phyloP scores from a whole-genome alignment of 2,113 vertebrate species.

The Lepus europaeus region DNA sequence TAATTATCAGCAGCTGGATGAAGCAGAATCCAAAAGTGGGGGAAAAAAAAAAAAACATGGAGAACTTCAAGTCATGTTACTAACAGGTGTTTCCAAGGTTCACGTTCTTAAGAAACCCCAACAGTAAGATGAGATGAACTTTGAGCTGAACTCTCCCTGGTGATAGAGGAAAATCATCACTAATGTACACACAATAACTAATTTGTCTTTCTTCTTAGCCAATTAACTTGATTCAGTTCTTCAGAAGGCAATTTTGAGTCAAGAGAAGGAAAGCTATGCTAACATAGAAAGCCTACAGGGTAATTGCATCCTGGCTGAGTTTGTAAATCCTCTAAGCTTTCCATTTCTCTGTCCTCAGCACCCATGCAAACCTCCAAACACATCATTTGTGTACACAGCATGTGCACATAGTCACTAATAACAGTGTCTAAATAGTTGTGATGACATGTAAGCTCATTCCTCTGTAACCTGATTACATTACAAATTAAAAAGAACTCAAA shows the following conservation, averaged over 20 bases:
- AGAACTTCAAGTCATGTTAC: background rate
- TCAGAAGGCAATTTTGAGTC: background rate
- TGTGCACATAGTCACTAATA: background rate
- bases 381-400: too few relatives aligned
- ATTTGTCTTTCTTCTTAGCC: background rate
- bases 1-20: slow-evolving; percentile 84
- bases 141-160: slow-evolving; percentile 15
- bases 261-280: background rate
- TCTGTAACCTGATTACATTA: background rate
- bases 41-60: background rate
- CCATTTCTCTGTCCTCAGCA: background rate
- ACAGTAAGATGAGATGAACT: background rate
- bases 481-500: background rate
- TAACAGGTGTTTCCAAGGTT: slow-evolving; percentile 69
- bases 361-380: background rate
- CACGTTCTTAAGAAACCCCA: slow-evolving; percentile 42
- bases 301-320: background rate
- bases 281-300: background rate
- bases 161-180: background rate
- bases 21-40: slow-evolving; percentile 73
- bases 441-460: background rate
- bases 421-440: background rate
- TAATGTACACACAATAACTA: slow-evolving; percentile 48
- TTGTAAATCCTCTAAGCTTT: background rate
- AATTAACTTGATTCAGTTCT: slow-evolving; percentile 9